Evolutionary conservation across 2,113 vertebrate species (phyloP), one percentile per base, ranked within the genome.

Genomic region (Python bivittatus): DNA sequence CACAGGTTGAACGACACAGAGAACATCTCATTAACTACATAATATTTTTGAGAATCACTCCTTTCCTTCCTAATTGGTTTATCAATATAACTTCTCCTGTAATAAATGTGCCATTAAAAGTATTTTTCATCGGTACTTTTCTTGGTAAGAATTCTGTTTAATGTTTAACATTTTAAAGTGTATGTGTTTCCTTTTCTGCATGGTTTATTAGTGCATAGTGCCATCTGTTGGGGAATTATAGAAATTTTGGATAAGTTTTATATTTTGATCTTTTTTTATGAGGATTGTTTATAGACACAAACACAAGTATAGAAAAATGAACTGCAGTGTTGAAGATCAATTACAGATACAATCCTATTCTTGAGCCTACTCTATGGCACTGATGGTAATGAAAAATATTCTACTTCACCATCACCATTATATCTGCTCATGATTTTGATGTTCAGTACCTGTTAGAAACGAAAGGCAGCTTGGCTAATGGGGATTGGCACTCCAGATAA

Each of bases 61-160:
- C 99, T 33, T 99, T 99, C 95, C 98, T 99, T 94, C 99, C 99
- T 29, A 99, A 99, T 96, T 99, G 99, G 99, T 99, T 99, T 97
- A 99, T 99, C 97, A 99, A 99, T 97, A 99, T 99, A 96, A 99
- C 99, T 33, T 99, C 99, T 90, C 99, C 99, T 92, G 98, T 99
- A 95, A 99, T 99, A 96, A 99, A 99, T 0, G 99, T 99, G 94
- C 99, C 99, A 94, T 92, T 99, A 95, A 98, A 99, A 94, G 98
- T 99, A 90, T 99, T 99, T 97, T 99, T 99, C 98, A 95, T 99
- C 83, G 99, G 99, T 88, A 99, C 99, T 88, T 99, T 99, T 95
- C 96, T 99, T 92, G 99, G 99, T 99, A 98, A 99, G 98, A 89
- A 15, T 56, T 95, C 25, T 95, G 38, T 54, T 68, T 94, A 4